These are phyloP conservation scores for Buteo buteo DNA, from an alignment of 2,113 vertebrate species.

Conservation along the genomic window DNA sequence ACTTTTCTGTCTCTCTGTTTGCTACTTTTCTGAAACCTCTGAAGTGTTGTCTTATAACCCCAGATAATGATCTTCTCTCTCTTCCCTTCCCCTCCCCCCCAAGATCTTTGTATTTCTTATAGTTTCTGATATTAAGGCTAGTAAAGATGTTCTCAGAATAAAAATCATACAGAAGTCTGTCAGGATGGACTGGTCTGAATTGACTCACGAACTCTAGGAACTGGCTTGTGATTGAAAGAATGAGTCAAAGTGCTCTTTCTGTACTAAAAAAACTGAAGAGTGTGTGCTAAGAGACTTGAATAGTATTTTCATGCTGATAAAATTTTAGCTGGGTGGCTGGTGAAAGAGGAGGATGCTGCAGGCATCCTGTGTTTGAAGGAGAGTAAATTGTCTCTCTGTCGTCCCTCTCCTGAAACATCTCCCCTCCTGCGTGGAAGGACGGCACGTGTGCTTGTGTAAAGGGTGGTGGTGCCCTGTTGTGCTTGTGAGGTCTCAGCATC, in stretches of 20 bases:
- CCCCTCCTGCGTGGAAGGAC: background rate
- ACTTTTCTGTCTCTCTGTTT: background rate
- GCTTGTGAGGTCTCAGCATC: background rate
- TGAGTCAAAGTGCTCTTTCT: slow-evolving; percentile 24
- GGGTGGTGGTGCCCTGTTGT: background rate
- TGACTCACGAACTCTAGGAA: background rate
- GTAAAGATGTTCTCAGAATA: slow-evolving; percentile 7
- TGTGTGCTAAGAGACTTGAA: background rate
- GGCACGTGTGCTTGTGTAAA: fast-evolving
- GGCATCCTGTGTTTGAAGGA: background rate
- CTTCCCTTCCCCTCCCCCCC: background rate
- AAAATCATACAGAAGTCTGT: background rate
- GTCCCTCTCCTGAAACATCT: background rate
- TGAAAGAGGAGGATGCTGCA: background rate
- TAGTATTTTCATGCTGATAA: background rate
- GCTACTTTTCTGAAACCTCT: background rate
- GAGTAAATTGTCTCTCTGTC: background rate
- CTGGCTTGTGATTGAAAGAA: background rate
- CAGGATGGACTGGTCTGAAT: background rate
- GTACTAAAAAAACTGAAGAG: background rate
- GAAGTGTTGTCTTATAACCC: background rate
- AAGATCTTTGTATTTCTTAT: background rate
- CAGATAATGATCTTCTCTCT: background rate
- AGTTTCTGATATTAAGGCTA: background rate
- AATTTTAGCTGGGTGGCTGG: background rate